Evolutionary conservation across 2,888 invertebrate genomes (phyloP), one percentile per base, ranked within the genome.

Genomic region (Harmothoe impar): DNA sequence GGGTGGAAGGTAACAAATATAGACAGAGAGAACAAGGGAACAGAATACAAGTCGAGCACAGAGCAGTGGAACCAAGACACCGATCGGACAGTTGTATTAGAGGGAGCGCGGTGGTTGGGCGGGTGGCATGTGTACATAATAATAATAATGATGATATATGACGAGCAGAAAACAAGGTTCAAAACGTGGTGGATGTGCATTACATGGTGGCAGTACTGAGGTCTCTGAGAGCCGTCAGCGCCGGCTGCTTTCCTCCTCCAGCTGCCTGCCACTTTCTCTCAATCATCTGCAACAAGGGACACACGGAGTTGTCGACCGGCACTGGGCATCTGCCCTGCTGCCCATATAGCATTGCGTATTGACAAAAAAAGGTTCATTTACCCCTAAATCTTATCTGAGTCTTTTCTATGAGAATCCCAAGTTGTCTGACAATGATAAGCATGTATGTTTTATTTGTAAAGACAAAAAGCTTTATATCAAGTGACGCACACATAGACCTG

Each of bases 221-320:
- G 77, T 77, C 43, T 43, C 77, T 77, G 77, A 77, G 77, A 31
- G 31, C 25, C 77, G 77, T 29, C 84, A 84, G 84, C 15, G 10
- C 43, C 84, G n/a, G 84, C 84, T 84, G 84, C 84, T 84, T 1
- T 43, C 84, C 43, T 84, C 84, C 84, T 43, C 84, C 10, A 52
- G 84, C 52, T 43, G 84, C 43, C 52, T 84, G 43, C 29, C 51
- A n/a, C 35, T 52, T 84, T 84, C 84, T 84, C 51, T 84, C 84
- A 35, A 84, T 84, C 84, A 84, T 84, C 84, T 84, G 84, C 84
- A 84, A 84, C 20, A 3, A 84, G 84, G 84, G 84, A 84, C 84
- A 84, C 84, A 84, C 35, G 43, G 10, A n/a, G 84, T 43, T 52
- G 43, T 84, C 84, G 51, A 84, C 51, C 15, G 51, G 52, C 84